Conservation (phyloP, 1,140 invertebrate species). For the Bombus sylvicola region DNA sequence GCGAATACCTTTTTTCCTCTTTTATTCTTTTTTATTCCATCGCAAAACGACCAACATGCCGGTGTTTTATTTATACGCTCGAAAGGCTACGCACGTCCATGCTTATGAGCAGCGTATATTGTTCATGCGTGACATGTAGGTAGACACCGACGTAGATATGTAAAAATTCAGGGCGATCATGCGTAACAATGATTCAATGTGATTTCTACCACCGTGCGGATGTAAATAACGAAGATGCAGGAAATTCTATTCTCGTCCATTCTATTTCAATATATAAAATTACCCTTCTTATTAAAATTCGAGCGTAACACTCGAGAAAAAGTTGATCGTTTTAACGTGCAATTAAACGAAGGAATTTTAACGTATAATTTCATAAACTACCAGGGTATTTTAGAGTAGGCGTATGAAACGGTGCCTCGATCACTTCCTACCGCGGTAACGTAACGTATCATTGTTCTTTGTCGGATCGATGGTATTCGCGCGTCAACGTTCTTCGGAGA, state of each 20-base stretch:
- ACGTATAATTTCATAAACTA: background rate
- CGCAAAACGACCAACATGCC: constrained; percentile 21
- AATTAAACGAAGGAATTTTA: background rate
- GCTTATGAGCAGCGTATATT: constrained; percentile 41
- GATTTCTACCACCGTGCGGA: background rate
- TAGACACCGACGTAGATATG: background rate
- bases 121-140: constrained; percentile 43
- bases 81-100: constrained; percentile 37
- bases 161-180: constrained; percentile 23
- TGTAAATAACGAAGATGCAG: background rate
- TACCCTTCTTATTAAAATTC: background rate
- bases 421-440: background rate
- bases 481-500: constrained; percentile 20
- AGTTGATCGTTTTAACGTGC: background rate
- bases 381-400: background rate
- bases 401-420: background rate
- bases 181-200: constrained; percentile 43
- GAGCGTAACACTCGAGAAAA: background rate
- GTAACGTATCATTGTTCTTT: background rate
- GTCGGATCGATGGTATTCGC: background rate
- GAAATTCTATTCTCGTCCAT: background rate
- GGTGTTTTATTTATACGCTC: constrained; percentile 58
- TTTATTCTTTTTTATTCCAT: background rate
- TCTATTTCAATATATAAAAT: no score
- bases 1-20: constrained; percentile 23